Percentiles rank a stretch among this genome's conserved stretches.
These are phyloP conservation scores for Actinernus sp. DNA, from an alignment of 92 coral and sea anemone species.

Conservation along the genomic window DNA sequence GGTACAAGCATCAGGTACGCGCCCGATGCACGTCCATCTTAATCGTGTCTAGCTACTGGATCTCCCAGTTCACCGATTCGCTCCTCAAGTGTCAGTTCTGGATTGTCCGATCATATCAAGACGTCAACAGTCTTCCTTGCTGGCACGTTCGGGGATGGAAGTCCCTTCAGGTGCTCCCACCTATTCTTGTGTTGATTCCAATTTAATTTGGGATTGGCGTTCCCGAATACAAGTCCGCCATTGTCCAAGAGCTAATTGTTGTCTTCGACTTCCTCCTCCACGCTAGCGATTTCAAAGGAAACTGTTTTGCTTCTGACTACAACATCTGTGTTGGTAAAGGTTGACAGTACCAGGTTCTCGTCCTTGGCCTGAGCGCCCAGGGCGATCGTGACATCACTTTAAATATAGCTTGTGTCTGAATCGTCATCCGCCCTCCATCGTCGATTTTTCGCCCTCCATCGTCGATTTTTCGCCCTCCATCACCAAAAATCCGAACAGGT, in stretches of 20 bases:
- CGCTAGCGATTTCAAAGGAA: slow-evolving; percentile 8
- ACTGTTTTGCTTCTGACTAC: slow-evolving; percentile 10
- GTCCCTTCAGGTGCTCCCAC: slow-evolving; percentile 44
- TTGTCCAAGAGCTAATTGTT: slow-evolving; percentile 14
- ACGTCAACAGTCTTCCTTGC: slow-evolving; percentile 44
- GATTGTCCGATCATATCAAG: slow-evolving; percentile 52
- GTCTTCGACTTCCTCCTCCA: slow-evolving; percentile 13
- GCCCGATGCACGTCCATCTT: slow-evolving; percentile 59
- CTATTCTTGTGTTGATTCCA: slow-evolving; percentile 39
- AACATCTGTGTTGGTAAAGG: slow-evolving; percentile 28
- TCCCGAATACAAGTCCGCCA: slow-evolving; percentile 33
- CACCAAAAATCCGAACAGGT: slow-evolving; percentile 28
- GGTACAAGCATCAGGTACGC: slow-evolving; percentile 14
- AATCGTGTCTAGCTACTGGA: slow-evolving; percentile 37
- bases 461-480: slow-evolving; percentile 6
- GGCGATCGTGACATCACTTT: slow-evolving; percentile 17
- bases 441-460: slow-evolving; percentile 11
- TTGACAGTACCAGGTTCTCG: slow-evolving; percentile 11
- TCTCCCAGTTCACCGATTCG: slow-evolving; percentile 34
- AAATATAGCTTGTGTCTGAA: slow-evolving; percentile 48
- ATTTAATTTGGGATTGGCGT: slow-evolving; percentile 48
- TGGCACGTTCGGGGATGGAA: slow-evolving; percentile 42
- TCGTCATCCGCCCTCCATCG: slow-evolving; percentile 31
- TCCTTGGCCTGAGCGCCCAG: slow-evolving; percentile 10
- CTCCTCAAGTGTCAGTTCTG: slow-evolving; percentile 26